Base-by-base conservation (phyloP, 2,113 vertebrate species). In the Brachypteracias leptosomus region DNA sequence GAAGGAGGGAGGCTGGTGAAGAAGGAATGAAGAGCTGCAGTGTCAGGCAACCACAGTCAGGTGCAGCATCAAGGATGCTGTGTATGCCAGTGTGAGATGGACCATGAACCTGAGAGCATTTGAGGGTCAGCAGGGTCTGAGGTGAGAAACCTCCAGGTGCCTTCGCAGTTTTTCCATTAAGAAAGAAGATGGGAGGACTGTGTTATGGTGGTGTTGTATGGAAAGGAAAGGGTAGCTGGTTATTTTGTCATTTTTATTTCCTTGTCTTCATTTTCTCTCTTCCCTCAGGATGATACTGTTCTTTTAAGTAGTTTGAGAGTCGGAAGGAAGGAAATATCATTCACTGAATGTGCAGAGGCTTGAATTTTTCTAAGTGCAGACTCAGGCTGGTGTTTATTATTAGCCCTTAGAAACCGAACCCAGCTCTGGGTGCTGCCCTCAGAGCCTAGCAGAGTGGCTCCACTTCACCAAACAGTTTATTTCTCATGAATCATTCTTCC, bases 31-130 rank as follows among this genome's bases (percentile, higher is more conserved):
- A 73, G 40, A 75, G 26, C 44, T 72, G 59, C 63, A 74, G 16
- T 3, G 1, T 18, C 12, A 4, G 12, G 10, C 44, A 21, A 33
- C 3, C 2, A 7, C 5, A n/a, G 22, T 36, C 18, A 67, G 44
- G 24, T 2, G 1, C 10, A 47, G 42, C 25, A n/a, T 19, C 26
- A n/a, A 55, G 29, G 68, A 24, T 87, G 38, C 7, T 77, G 12
- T 20, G 24, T 11, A 16, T 35, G 26, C 12, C 29, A 65, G 18
- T 0, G 1, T 29, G 83, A 72, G 44, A 73, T 6, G 15, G 31
- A 78, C 9, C 17, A 47, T 31, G 13, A 58, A 52, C 15, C 46
- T 22, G 77, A 54, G 42, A 78, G 11, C 29, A 31, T 31, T 35
- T 2, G 5, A 17, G 31, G 51, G 16, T 54, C 52, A 52, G 21